A percentile compares a stretch with the other conserved stretches of the same genome.
Evolutionary conservation across 2,888 invertebrate genomes (phyloP).

Genomic region (Mythimna lalbum): DNA sequence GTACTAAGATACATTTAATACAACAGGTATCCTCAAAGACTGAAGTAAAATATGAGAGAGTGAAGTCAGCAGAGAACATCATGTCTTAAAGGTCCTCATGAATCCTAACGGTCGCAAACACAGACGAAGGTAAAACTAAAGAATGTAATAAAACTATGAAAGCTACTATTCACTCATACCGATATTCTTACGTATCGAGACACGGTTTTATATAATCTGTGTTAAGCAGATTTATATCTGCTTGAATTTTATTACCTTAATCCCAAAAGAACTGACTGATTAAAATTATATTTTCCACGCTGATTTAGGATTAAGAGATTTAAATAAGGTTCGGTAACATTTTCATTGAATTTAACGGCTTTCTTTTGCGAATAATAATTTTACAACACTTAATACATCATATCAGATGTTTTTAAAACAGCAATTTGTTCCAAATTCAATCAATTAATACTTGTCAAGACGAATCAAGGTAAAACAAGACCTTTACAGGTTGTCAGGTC

Average conservation of each 20-base stretch:
- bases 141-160: conserved; percentile 30
- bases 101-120: background rate
- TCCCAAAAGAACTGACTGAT: conserved; percentile 42
- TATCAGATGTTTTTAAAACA: too few relatives aligned
- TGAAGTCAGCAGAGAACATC: too few relatives aligned
- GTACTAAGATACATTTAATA: too few relatives aligned
- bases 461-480: too few relatives aligned
- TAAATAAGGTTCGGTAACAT: conserved; percentile 22
- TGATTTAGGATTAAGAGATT: conserved; percentile 56
- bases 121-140: conserved; percentile 19
- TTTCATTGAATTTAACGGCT: background rate
- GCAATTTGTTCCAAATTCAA: background rate
- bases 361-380: conserved; percentile 24
- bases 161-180: conserved; percentile 23
- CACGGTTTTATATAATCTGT: conserved; percentile 42
- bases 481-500: too few relatives aligned
- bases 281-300: conserved; percentile 59
- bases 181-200: conserved; percentile 17
- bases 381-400: too few relatives aligned
- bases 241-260: conserved; percentile 45
- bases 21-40: too few relatives aligned
- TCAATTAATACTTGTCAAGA: too few relatives aligned
- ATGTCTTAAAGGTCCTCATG: background rate
- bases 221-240: conserved; percentile 46
- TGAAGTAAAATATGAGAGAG: too few relatives aligned